Evolutionary conservation across 2,113 vertebrate species (phyloP).

Genomic region (Cyphomyrus discorhynchus): DNA sequence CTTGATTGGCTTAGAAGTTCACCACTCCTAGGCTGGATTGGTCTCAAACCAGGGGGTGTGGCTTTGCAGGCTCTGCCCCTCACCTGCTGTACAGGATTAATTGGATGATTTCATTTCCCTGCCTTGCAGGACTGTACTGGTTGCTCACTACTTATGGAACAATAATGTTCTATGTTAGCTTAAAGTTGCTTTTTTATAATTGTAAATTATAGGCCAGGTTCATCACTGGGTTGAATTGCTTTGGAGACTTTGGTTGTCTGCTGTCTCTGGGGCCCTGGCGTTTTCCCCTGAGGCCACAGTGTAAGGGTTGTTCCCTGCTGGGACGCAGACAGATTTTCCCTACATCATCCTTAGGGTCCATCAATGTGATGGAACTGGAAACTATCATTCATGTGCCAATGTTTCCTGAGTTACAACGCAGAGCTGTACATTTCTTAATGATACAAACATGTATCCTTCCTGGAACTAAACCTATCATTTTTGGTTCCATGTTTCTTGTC

Average conservation of each 20-base stretch:
- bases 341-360: constrained; percentile 16
- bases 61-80: background rate
- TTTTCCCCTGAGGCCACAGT: constrained; percentile 8
- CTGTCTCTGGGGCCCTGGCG: constrained; percentile 14
- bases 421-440: background rate
- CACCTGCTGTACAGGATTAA: background rate
- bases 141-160: background rate
- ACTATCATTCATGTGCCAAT: background rate
- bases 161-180: background rate
- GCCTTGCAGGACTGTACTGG: background rate
- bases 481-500: background rate
- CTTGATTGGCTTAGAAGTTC: background rate
- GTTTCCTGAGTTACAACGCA: background rate
- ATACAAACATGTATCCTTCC: background rate
- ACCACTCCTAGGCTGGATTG: background rate
- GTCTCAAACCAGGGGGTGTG: background rate
- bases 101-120: background rate
- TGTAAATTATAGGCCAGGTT: background rate
- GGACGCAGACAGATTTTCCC: constrained; percentile 15
- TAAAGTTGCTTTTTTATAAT: background rate
- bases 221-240: background rate
- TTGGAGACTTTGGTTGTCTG: background rate
- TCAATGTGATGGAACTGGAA: background rate
- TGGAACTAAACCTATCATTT: background rate
- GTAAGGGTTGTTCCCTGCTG: constrained; percentile 5